Evolutionary conservation across 2,888 invertebrate species (phyloP), one percentile per base, ranked within the genome.

Genomic region (Apantesis nais): DNA sequence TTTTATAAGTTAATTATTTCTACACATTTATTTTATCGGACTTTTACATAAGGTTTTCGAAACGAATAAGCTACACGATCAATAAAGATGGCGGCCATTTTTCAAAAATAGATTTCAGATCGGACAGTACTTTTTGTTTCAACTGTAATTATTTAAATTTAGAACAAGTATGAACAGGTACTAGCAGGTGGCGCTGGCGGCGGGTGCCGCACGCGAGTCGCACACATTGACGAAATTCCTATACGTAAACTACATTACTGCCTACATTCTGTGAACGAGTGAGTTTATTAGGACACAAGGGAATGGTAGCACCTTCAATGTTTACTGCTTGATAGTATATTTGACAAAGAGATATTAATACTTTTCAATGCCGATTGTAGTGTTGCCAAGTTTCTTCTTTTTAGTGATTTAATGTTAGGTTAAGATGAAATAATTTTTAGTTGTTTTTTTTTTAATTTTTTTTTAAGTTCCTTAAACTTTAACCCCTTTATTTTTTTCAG

Each of bases 81-180:
- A 55, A 25, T 55, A 25, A 55, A 55, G 12, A 55, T 25, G 55
- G 25, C 55, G 25, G 48, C 12, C 25, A 5, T 29, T 58, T 29
- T 16, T 58, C 58, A 58, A 25, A 58, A 25, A 29, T 58, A 29
- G 29, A 58, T 58, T 58, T 58, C 5, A 25, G 29, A 25, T 58
- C 1, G 3, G 16, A 16, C 12, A 31, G 3, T 31, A 1, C 29
- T 63, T 44, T 44, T 44, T 63, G 44, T 63, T 63, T 63, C 12
- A n/a, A 31, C 22, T 63, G 5, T 63, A 44, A 31, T 39, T 29
- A 31, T 44, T 44, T 29, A 63, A 63, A 19, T 63, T 41, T 66
- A 39, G 60, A 66, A 58, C 41, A 64, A 25, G 41, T 14, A 64
- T 44, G 8, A 62, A 62, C 65, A n/a, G 65, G 48, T 65, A 52